A percentile compares a stretch with the other conserved stretches of the same genome.
Conservation (phyloP, 2,888 invertebrate species). For the Sympetrum striolatum region DNA sequence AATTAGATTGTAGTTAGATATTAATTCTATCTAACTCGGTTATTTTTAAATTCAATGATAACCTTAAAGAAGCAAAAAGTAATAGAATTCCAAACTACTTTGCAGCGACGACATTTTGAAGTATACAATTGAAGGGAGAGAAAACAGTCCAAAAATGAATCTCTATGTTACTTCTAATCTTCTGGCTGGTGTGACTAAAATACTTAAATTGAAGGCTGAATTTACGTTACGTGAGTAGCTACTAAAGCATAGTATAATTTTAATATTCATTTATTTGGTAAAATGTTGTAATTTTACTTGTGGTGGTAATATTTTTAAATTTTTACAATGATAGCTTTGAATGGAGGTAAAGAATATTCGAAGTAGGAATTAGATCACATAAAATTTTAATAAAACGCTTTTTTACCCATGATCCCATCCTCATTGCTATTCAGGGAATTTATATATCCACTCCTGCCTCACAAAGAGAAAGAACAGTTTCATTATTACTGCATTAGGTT, state of each 20-base stretch:
- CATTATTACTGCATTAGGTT: too few species aligned
- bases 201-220: neutral
- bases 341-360: too few species aligned
- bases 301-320: too few species aligned
- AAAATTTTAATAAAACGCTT: too few species aligned
- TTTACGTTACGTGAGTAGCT: neutral
- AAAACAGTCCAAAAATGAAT: conserved; percentile 4
- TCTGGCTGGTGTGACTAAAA: neutral
- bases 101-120: neutral
- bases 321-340: too few species aligned
- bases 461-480: too few species aligned
- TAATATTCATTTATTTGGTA: neutral
- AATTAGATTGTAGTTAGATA: neutral
- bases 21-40: neutral
- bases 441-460: too few species aligned
- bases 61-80: too few species aligned
- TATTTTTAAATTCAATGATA: neutral
- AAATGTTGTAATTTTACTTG: too few species aligned
- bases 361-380: too few species aligned
- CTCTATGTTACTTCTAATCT: neutral
- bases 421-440: too few species aligned
- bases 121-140: neutral
- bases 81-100: neutral
- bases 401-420: too few species aligned
- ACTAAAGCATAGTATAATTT: neutral